Base-by-base conservation (phyloP, 2,888 invertebrate species). In the Aquatica leii region DNA sequence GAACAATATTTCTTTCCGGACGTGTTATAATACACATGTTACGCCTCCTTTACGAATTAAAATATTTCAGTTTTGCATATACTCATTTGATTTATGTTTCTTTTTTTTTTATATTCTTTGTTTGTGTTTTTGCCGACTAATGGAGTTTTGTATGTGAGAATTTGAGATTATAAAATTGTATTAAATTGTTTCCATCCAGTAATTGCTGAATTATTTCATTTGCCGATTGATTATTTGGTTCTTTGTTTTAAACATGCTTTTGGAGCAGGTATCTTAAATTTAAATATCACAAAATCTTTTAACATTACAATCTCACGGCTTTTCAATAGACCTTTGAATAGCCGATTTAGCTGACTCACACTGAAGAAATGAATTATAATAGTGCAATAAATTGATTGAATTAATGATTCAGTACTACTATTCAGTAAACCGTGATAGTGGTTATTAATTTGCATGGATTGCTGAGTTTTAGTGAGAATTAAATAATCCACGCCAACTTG, bases 381-480 rank as follows among this genome's bases (percentile, higher is more conserved):
- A 81, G 81, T 81, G 80, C 78, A 81, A 80, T 80, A 81, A 81
- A 81, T 81, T 81, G 80, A 75, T 74, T 74, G 74, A 77, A 80
- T 80, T 81, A 81, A 81, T 80, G 80, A 77, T 74, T 78, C 78
- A 75, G 80, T 80, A 80, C 80, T 80, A 80, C 79, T 78, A 80
- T 80, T 78, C 78, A 73, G 74, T 78, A 78, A 78, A 78, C 75
- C 78, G 79, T 78, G 78, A 78, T 80, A 79, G 79, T 79, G 77
- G 78, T 76, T 72, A 74, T 76, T 76, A 75, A 78, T 78, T 72
- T 71, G 67, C 70, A 72, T 71, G 75, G 74, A 76, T 77, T 77
- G 76, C 73, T 68, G 68, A n/a, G n/a, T n/a, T 49, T 1, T 49
- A 4, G 49, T 11, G 15, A 24, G 49, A n/a, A 9, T 8, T 20